phyloP scores from a whole-genome alignment of 2,888 invertebrate genomes.

The Chloroclysta siterata region DNA sequence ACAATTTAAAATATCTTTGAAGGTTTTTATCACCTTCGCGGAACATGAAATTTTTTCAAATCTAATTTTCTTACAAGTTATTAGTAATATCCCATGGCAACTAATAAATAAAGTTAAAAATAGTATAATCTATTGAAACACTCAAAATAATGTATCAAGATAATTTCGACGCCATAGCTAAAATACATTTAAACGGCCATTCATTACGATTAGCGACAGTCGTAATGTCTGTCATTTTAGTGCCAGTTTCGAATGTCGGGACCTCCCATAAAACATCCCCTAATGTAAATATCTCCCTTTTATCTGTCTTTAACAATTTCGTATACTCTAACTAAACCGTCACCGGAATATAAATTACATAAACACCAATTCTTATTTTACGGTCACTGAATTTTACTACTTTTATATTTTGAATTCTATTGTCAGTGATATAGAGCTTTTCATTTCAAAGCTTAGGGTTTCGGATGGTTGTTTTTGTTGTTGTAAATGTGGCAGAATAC shows the following conservation, averaged over 20 bases:
- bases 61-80: no score
- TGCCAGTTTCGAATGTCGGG: slow-evolving; percentile 61
- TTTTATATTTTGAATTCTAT: slow-evolving; percentile 48
- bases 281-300: slow-evolving; percentile 81
- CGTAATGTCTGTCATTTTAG: slow-evolving; percentile 73
- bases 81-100: neutral
- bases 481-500: slow-evolving; percentile 71
- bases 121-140: slow-evolving; percentile 28
- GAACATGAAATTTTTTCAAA: slow-evolving; percentile 1
- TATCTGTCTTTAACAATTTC: slow-evolving; percentile 84
- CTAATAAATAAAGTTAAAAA: neutral
- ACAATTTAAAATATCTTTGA: neutral
- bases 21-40: slow-evolving; percentile 8
- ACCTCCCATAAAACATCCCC: slow-evolving; percentile 77
- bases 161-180: slow-evolving; percentile 43
- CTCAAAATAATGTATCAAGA: slow-evolving; percentile 37
- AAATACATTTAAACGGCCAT: slow-evolving; percentile 59
- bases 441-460: slow-evolving; percentile 31
- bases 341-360: slow-evolving; percentile 80
- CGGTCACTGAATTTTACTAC: slow-evolving; percentile 34
- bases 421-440: slow-evolving; percentile 36
- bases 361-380: slow-evolving; percentile 51
- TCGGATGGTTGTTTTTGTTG: slow-evolving; percentile 37
- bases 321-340: slow-evolving; percentile 82
- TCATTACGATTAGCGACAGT: slow-evolving; percentile 70